A percentile compares a stretch with the other conserved stretches of the same genome.
These are phyloP conservation scores for Sceloporus undulatus DNA, from an alignment of 2,113 vertebrate species.

Conservation along the genomic window DNA sequence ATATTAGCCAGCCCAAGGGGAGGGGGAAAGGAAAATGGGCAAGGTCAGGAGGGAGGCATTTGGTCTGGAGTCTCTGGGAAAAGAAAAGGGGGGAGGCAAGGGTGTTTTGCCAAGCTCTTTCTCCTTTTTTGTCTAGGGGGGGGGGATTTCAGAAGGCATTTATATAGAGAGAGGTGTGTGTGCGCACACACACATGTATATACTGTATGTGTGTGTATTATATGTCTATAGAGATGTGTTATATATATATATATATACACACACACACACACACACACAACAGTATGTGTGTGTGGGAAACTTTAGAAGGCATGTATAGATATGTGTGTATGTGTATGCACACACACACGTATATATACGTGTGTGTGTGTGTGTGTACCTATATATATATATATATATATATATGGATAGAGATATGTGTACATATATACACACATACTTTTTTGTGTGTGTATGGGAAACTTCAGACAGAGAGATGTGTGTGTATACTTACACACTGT, in stretches of 20 bases:
- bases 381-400: no score
- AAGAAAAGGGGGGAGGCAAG: not conserved
- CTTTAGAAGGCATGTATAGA: not conserved
- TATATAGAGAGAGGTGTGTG: not conserved
- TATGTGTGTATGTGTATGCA: not conserved
- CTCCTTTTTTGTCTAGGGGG: not conserved
- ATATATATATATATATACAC: not conserved
- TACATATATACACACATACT: not conserved
- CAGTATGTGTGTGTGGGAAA: no score
- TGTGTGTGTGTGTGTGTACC: not conserved
- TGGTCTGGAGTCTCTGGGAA: not conserved
- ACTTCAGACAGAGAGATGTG: no score
- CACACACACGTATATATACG: no score
- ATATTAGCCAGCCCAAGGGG: not conserved
- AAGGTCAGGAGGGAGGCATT: not conserved
- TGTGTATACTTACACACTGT: no score
- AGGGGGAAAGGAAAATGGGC: slow-evolving; percentile 23
- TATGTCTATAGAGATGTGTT: no score
- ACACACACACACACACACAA: no score
- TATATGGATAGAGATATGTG: not conserved
- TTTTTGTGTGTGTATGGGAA: no score
- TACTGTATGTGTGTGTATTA: no score
- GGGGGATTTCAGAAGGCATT: slow-evolving; percentile 24
- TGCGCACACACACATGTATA: no score
- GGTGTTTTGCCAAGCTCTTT: not conserved